Evolutionary conservation across 2,797 vertebrate genomes (phyloP), one percentile per base, ranked within the genome.

Genomic region (Xenentodon cancila): DNA sequence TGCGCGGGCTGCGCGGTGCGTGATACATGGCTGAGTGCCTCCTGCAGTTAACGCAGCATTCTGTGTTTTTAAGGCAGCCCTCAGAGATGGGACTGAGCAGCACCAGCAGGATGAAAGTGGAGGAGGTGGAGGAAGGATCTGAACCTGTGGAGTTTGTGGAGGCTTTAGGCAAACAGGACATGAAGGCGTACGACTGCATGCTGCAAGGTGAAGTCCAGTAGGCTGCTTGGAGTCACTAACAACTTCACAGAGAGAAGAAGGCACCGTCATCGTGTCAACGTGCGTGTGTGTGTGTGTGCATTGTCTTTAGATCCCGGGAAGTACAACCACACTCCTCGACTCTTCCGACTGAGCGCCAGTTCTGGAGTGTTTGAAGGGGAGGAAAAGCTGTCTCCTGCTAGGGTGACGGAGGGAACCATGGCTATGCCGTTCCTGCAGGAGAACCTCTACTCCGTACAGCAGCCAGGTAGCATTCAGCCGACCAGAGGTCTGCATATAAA

Each of bases 401-500:
- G 92, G 15, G 88, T 88, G 57, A 18, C 64, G 0, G 92, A 90
- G 70, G 84, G 79, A 3, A 84, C 93, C 59, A 92, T 91, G 88
- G 91, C 93, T 0, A 92, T 94, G 93, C 94, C 94, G 1, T 95
- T 95, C 69, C 87, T 93, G 42, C 94, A 94, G 84, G 94, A 94
- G 52, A 92, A 92, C 75, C 91, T 95, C 11, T 94, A 94, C 79
- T 90, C 89, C 0, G 71, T 81, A 1, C 89, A 89, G 15, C 93
- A 95, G 67, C 94, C 94, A 84, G 93, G 94, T 95, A 85, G 37
- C 20, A n/a, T 16, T 17, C 2, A 9, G 9, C 1, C 44, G 25
- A 16, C 7, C 57, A 49, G 16, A 16, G 13, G 18, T 19, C 1
- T 30, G 15, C 25, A 25, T 25, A 25, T 25, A 25, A 25, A 25